phyloP scores from a whole-genome alignment of 2,113 vertebrate species.

The Grammomys dolichurus region DNA sequence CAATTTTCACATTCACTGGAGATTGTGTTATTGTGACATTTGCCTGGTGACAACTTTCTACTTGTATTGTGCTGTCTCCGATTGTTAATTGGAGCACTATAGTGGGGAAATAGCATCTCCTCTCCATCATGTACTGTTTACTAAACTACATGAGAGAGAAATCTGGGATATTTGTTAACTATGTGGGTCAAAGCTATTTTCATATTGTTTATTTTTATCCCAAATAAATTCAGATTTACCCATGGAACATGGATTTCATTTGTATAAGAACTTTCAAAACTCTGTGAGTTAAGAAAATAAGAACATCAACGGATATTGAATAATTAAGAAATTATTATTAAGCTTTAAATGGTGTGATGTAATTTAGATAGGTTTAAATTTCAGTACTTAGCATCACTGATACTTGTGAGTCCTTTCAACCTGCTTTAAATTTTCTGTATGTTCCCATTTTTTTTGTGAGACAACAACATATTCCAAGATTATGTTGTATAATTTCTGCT shows the following conservation, averaged over 20 bases:
- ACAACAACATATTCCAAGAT: neutral
- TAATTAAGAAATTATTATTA: neutral
- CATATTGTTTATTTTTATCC: neutral
- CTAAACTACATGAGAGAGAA: neutral
- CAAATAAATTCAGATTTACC: neutral
- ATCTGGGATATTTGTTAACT: neutral
- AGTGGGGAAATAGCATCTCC: neutral
- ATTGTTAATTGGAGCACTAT: neutral
- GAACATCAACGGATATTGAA: neutral
- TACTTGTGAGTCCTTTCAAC: neutral
- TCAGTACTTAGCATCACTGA: neutral
- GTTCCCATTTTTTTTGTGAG: neutral
- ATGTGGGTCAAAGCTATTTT: neutral
- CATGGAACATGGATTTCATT: neutral
- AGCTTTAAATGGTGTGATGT: neutral
- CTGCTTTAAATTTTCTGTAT: neutral
- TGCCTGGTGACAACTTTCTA: neutral
- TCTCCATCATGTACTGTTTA: neutral
- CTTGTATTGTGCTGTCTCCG: neutral
- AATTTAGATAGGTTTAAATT: neutral
- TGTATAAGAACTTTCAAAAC: neutral
- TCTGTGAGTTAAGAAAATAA: neutral
- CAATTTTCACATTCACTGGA: neutral
- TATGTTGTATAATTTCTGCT: neutral
- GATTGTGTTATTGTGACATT: slow-evolving; percentile 10